Conservation (phyloP, 2,113 vertebrate genomes). For the Dinomys branickii region DNA sequence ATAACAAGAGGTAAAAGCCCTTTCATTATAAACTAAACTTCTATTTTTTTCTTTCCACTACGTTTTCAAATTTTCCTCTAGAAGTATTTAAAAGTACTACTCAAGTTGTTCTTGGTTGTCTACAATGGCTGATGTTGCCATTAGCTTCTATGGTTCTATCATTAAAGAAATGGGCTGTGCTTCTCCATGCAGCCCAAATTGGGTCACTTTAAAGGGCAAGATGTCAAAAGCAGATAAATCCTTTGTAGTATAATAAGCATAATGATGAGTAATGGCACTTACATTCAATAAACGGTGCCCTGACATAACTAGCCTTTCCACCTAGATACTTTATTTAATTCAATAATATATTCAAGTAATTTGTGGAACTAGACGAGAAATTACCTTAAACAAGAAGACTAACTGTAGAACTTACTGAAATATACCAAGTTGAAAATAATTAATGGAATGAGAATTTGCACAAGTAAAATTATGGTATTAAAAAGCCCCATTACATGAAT, state of each 20-base stretch:
- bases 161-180: constrained; percentile 82
- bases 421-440: constrained; percentile 70
- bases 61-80: constrained; percentile 73
- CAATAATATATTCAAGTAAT: constrained; percentile 84
- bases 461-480: constrained; percentile 75
- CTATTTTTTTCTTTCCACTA: constrained; percentile 65
- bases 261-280: constrained; percentile 87
- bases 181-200: constrained; percentile 83
- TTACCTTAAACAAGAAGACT: constrained; percentile 80
- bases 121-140: constrained; percentile 72
- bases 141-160: constrained; percentile 76
- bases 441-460: constrained; percentile 76
- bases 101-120: constrained; percentile 72
- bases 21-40: constrained; percentile 73
- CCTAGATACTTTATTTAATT: constrained; percentile 82
- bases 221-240: constrained; percentile 84
- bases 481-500: constrained; percentile 66
- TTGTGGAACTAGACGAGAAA: constrained; percentile 78
- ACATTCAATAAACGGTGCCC: constrained; percentile 80
- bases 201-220: constrained; percentile 85
- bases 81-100: constrained; percentile 77
- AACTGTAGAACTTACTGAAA: constrained; percentile 80
- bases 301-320: constrained; percentile 83
- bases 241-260: constrained; percentile 85
- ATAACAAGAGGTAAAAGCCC: constrained; percentile 66